Base-by-base conservation (phyloP, 2,888 invertebrate genomes). In the Alloplasta piceator region DNA sequence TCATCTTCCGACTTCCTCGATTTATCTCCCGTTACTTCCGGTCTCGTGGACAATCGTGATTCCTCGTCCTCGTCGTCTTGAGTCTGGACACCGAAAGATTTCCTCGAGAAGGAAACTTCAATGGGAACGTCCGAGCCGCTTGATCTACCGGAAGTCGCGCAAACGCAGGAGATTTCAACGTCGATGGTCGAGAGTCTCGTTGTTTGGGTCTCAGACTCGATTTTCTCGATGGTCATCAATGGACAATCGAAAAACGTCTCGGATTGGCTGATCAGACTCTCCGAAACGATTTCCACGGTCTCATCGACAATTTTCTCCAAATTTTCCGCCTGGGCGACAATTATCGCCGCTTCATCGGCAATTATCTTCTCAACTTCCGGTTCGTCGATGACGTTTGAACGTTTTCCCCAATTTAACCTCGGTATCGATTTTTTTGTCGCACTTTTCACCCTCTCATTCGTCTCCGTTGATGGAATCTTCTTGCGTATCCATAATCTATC, bases 101-200 rank as follows among this genome's bases (percentile, higher is more conserved):
- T 70, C 7, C 39, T 56, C 39, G 56, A 38, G 58, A 39, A 77
- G 61, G 56, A 64, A 46, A 79, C 73, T 77, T 78, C 68, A 16
- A 80, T 71, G 58, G 56, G 36, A 55, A 56, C 58, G 67, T 83
- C 75, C 26, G 80, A 52, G n/a, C 78, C 80, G 46, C 46, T 66
- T 6, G 78, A 56, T 38, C 16, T 39, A 14, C 38, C 6, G 3
- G 26, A n/a, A 38, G 26, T 48, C 16, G 78, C 73, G 50, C 73
- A 73, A 5, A 26, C 46, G 52, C 78, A 73, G 46, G 39, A 78
- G 9, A 70, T 68, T 41, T 41, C 36, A 1, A 60, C 64, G 36
- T 77, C 50, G 9, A 41, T 48, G 12, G 14, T 48, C 4, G 1
- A 4, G 2, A 1, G 7, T 70, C 16, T 10, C 38, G n/a, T 9